A percentile compares a stretch with the other conserved stretches of the same genome.
Evolutionary conservation across 2,888 invertebrate species (phyloP).

Genomic region (Conus canariensis): DNA sequence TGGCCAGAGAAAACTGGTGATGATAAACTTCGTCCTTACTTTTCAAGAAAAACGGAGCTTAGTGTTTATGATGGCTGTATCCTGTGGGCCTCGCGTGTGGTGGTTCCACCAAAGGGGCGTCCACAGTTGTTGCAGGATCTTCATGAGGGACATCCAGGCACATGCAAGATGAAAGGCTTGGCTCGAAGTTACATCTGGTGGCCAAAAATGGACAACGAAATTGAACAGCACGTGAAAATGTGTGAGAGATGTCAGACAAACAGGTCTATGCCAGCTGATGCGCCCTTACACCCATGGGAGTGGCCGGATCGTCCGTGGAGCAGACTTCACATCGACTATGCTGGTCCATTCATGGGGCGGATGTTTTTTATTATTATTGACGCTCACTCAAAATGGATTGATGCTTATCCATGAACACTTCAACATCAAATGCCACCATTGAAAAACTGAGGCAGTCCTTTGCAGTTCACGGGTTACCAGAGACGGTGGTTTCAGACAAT

Average conservation of each 20-base stretch:
- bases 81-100: slow-evolving; percentile 43
- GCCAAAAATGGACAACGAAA: slow-evolving; percentile 17
- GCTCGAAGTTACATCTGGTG: slow-evolving; percentile 28
- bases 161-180: slow-evolving; percentile 47
- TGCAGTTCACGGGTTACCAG: background rate
- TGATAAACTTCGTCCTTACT: background rate
- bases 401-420: background rate
- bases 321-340: too few species aligned
- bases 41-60: background rate
- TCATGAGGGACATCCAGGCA: slow-evolving; percentile 48
- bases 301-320: too few species aligned
- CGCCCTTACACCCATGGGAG: slow-evolving; percentile 61
- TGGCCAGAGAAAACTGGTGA: too few species aligned
- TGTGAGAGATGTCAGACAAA: slow-evolving; percentile 51
- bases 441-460: background rate
- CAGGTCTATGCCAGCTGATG: slow-evolving; percentile 47
- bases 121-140: slow-evolving; percentile 35
- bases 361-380: background rate
- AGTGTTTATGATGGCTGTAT: slow-evolving; percentile 39
- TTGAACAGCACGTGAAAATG: slow-evolving; percentile 8
- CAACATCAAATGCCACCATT: background rate
- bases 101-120: slow-evolving; percentile 37
- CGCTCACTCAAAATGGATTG: background rate
- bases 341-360: background rate
- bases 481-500: too few species aligned